Percentiles rank a stretch among this genome's conserved stretches.
Evolutionary conservation across 2,797 vertebrate species (phyloP).

Genomic region (Atherinosoma microstoma): DNA sequence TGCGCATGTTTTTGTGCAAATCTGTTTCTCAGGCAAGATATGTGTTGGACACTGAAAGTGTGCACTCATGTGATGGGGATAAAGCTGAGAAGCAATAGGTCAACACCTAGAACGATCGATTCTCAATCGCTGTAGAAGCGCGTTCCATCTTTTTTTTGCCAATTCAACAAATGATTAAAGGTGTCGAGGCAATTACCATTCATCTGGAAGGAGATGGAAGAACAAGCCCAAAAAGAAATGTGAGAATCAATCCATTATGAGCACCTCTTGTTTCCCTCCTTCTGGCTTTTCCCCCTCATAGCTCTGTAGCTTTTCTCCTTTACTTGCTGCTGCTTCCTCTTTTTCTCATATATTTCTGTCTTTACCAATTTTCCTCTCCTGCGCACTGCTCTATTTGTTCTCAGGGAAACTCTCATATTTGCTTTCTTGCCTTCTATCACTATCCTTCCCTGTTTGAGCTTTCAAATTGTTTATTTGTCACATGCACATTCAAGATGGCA

Average conservation of each 20-base stretch:
- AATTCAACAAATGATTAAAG: constrained; percentile 84
- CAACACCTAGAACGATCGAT: constrained; percentile 75
- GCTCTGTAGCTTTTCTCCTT: constrained; percentile 16
- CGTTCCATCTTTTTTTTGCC: constrained; percentile 77
- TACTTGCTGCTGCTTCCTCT: constrained; percentile 2
- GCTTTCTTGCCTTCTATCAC: constrained; percentile 30
- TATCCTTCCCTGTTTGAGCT: constrained; percentile 6
- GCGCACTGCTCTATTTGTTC: constrained; percentile 29
- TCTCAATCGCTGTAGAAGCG: constrained; percentile 75
- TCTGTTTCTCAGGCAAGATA: constrained; percentile 7
- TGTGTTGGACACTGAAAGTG: too few species aligned
- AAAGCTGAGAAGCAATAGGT: constrained; percentile 62
- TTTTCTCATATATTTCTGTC: constrained; percentile 30
- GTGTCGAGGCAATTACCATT: constrained; percentile 80
- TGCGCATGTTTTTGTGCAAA: constrained; percentile 24
- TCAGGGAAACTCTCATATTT: constrained; percentile 19
- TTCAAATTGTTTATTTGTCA: neutral
- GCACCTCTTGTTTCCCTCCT: constrained; percentile 39
- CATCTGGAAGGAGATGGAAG: constrained; percentile 76
- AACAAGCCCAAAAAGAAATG: constrained; percentile 75
- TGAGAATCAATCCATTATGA: constrained; percentile 80
- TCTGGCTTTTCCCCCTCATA: constrained; percentile 10
- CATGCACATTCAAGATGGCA: too few species aligned
- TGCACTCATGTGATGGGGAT: constrained; percentile 20
- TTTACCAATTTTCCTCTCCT: constrained; percentile 35